Evolutionary conservation across 2,888 invertebrate genomes (phyloP), one percentile per base, ranked within the genome.

Genomic region (Bursaphelenchus okinawaensis): DNA sequence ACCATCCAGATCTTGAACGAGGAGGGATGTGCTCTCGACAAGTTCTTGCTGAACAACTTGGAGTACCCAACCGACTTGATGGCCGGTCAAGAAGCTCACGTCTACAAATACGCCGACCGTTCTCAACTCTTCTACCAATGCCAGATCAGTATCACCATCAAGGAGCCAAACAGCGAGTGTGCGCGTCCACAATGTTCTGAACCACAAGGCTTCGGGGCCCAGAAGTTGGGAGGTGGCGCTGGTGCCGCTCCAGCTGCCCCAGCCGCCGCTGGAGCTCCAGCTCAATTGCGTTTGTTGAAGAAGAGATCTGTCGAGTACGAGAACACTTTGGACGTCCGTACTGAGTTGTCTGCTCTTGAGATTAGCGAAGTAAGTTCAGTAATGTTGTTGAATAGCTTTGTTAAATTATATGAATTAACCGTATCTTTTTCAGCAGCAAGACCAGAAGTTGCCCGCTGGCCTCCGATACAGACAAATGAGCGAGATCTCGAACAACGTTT

Each of bases 11-110:
- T 81, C 63, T 74, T 81, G 61, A 75, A 80, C 67, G 77, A 80
- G 64, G 75, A 81, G 55, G 81, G 82, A 54, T 82, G 82, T 64
- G 82, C 82, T 23, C 71, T 79, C 22, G 82, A 82, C 69, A 75
- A 75, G 59, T 80, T 80, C 76, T 64, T 82, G 69, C 69, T 82
- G 55, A 80, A 80, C 72, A 82, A 82, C 66, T 63, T 83, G 60
- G 82, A 82, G 67, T 82, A 82, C 65, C 80, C 80, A 8, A 79
- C 78, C 24, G 82, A 82, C 66, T 67, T 82, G 63, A 78, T 75
- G 74, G 82, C 82, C 26, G 81, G 81, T 59, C 80, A 80, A 52
- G 80, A 81, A 66, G 78, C 81, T 63, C 81, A 82, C 78, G 81
- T 82, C 52, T 81, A 81, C 77, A 81, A 81, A 61, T 81, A 79